These are phyloP conservation scores for Paratilapia polleni DNA, from an alignment of 2,113 vertebrate genomes.

Conservation along the genomic window DNA sequence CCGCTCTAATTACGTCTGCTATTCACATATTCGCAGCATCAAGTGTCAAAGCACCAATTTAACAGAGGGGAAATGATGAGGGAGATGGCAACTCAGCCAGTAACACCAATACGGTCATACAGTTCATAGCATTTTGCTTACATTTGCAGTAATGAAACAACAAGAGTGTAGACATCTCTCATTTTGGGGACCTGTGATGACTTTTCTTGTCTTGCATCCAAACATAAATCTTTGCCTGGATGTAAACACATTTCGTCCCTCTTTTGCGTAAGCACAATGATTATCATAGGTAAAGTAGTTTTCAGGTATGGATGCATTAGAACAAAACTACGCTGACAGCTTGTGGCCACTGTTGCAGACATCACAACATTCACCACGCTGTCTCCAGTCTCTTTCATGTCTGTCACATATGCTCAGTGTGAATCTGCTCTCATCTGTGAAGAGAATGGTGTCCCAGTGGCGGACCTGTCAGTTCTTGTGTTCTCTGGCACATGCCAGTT, in stretches of 20 bases:
- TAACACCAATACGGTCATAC: background rate
- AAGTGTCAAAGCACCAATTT: background rate
- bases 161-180: no score
- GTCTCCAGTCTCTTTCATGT: background rate
- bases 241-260: background rate
- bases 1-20: conserved; percentile 64
- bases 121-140: background rate
- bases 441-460: background rate
- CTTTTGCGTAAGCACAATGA: background rate
- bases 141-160: no score
- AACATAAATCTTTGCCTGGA: background rate
- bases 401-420: rapidly evolving
- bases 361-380: no score
- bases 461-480: background rate
- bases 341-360: rapidly evolving
- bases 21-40: conserved; percentile 18
- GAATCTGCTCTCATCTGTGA: background rate
- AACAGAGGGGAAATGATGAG: background rate
- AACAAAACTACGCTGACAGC: background rate
- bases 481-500: background rate
- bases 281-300: background rate
- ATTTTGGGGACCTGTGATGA: background rate
- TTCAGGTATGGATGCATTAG: background rate
- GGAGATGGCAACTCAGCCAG: rapidly evolving
- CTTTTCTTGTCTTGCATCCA: background rate